Conservation (phyloP, 2,888 invertebrate genomes). For the Strigamia transsilvanica region DNA sequence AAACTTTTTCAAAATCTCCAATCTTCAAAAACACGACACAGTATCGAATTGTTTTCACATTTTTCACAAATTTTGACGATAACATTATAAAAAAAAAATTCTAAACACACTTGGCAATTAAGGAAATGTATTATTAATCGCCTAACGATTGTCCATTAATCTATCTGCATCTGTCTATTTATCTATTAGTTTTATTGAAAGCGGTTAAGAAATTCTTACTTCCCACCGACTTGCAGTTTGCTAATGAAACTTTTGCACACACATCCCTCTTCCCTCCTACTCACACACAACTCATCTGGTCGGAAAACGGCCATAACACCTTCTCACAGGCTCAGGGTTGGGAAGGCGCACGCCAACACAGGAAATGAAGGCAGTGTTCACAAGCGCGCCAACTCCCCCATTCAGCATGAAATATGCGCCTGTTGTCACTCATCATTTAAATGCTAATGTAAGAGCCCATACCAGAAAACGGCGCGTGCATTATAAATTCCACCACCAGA, state of each 20-base stretch:
- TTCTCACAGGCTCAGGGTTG: constrained; percentile 48
- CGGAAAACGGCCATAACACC: constrained; percentile 53
- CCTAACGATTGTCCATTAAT: neutral
- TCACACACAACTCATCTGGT: constrained; percentile 52
- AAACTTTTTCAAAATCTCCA: no score
- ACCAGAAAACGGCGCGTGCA: constrained; percentile 46
- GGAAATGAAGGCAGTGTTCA: constrained; percentile 53
- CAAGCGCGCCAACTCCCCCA: constrained; percentile 50
- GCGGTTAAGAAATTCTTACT: neutral
- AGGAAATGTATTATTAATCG: neutral
- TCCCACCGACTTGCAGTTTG: constrained; percentile 16
- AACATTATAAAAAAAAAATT: neutral
- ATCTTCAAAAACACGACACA: no score
- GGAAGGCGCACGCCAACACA: constrained; percentile 42
- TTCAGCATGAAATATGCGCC: constrained; percentile 51
- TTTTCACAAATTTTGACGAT: no score
- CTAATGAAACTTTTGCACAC: constrained; percentile 45
- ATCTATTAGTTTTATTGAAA: constrained; percentile 11
- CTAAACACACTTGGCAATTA: neutral
- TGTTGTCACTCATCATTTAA: constrained; percentile 53
- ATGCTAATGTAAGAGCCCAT: constrained; percentile 53
- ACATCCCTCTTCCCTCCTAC: constrained; percentile 50
- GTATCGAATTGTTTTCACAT: no score
- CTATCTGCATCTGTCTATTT: neutral
- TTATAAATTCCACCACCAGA: constrained; percentile 50